Percentiles rank a stretch among this genome's conserved stretches.
phyloP scores from a whole-genome alignment of 1,140 invertebrate genomes.

The Copidosoma floridanum region DNA sequence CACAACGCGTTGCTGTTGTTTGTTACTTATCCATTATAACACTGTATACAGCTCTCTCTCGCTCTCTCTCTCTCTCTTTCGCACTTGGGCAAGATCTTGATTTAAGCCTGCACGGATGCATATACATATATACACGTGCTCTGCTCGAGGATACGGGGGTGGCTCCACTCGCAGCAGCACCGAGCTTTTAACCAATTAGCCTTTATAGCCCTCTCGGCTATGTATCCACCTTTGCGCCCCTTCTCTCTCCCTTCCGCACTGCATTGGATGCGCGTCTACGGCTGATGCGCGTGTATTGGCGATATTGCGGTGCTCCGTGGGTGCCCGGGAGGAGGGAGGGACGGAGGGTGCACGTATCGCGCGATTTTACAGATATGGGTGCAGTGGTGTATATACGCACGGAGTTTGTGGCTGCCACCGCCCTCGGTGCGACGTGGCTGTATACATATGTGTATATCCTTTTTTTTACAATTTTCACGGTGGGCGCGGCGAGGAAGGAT shows the following conservation, averaged over 20 bases:
- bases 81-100: constrained; percentile 60
- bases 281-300: constrained; percentile 1
- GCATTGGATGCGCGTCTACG: background rate
- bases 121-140: constrained; percentile 27
- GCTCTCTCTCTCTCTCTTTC: too few species aligned
- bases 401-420: constrained; percentile 6
- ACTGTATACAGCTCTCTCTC: too few species aligned
- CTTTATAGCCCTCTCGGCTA: constrained; percentile 53
- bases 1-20: too few species aligned
- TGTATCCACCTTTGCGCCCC: too few species aligned
- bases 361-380: too few species aligned
- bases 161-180: background rate
- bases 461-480: constrained; percentile 5
- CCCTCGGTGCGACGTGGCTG: too few species aligned
- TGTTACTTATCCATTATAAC: constrained; percentile 60
- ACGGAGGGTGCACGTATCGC: background rate
- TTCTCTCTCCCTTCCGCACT: background rate
- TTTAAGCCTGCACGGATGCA: constrained; percentile 50
- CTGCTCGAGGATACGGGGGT: too few species aligned
- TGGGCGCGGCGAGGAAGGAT: background rate
- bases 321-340: background rate
- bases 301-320: constrained; percentile 3
- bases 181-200: constrained; percentile 60
- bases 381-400: too few species aligned
- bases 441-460: too few species aligned